Evolutionary conservation across 2,113 vertebrate species (phyloP).

Genomic region (Eclectus roratus): DNA sequence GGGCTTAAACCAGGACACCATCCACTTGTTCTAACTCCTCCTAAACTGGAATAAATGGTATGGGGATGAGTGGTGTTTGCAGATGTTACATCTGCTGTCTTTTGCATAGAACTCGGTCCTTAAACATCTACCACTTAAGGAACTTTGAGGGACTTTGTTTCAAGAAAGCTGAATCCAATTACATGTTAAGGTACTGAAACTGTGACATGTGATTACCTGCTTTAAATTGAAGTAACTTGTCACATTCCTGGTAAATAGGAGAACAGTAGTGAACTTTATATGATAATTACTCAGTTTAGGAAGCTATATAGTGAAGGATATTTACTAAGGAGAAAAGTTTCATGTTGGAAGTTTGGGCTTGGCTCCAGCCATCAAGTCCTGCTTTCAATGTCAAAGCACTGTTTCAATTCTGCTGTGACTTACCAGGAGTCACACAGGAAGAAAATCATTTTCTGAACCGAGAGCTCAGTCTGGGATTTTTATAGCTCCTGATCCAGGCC

Average conservation of each 20-base stretch:
- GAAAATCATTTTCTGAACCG: not conserved
- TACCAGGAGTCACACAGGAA: not conserved
- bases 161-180: not conserved
- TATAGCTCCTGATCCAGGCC: fast-evolving
- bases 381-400: fast-evolving
- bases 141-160: not conserved
- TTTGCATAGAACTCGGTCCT: not conserved
- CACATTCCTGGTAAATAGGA: not conserved
- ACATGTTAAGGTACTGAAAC: not conserved
- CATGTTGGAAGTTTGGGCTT: not conserved
- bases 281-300: not conserved
- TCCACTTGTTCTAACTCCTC: not conserved
- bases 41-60: not conserved
- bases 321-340: not conserved
- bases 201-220: too few species aligned
- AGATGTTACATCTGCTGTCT: not conserved
- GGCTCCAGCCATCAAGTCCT: not conserved
- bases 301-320: not conserved
- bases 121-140: not conserved
- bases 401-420: not conserved
- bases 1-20: too few species aligned
- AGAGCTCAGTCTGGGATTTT: not conserved
- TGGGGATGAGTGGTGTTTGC: fast-evolving
- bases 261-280: not conserved
- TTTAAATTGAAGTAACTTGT: not conserved